Base-by-base conservation (phyloP, 2,113 vertebrate species). In the Cynocephalus volans region DNA sequence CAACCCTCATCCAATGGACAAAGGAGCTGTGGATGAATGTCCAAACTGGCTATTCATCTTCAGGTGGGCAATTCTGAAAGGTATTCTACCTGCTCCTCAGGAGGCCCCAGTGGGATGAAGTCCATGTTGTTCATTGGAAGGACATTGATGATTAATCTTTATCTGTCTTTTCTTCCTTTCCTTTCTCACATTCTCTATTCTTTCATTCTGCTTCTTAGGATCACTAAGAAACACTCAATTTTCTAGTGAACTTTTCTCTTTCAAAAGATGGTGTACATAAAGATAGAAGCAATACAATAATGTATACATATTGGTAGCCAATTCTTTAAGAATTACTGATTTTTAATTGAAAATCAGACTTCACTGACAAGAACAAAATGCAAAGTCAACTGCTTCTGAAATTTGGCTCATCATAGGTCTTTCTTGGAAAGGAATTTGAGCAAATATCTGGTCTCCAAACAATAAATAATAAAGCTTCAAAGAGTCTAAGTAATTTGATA, bases 241-340 rank as follows among this genome's bases (percentile, higher is more conserved):
- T 90, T 69, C 50, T 75, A 23, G 5, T 65, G n/a, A 70, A 48
- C 3, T 45, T 64, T 88, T 89, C 79, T 81, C 24, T 88, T 85
- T 77, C 33, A n/a, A 54, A 60, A 84, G 31, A 54, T 28, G 15
- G 3, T 76, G 23, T 62, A 2, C 45, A 19, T 82, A 15, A 82
- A 62, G 10, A 7, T 41, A 83, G 62, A 93, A 80, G 18, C 19
- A 91, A 14, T 15, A 8, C 21, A 88, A 64, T 7, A 2, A 50
- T 87, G 1, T 69, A 76, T 12, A 45, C 67, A 64, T 77, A 58
- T 58, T 8, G n/a, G 5, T 33, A 64, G 4, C 2, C 4, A 24
- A 76, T 95, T 79, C 26, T 88, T 84, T 96, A 84, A 96, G 31
- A 11, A 70, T 52, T 41, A 36, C 50, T 54, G 23, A 56, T 56